Evolutionary conservation across 2,797 vertebrate genomes (phyloP), one percentile per base, ranked within the genome.

Genomic region (Micromesistius poutassou): DNA sequence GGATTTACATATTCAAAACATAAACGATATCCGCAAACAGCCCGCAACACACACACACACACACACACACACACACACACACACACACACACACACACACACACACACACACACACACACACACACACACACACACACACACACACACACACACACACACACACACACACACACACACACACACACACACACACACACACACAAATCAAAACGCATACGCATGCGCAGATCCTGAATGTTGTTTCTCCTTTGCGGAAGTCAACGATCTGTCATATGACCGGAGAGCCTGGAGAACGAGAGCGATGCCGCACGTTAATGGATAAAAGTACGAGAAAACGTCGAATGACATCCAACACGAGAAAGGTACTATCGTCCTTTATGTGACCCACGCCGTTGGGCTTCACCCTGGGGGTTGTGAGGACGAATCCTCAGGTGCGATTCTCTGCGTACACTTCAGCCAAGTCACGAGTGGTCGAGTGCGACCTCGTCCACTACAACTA

Each of bases 181-280:
- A 62, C 46, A 16, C 40, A 50, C 46, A 3, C 55, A 22, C 46
- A 55, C 46, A 50, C 50, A 50, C 46, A 16, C 40, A 50, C 46
- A 3, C 55, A 62, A 62, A 62, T 62, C 55, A n/a, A 62, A 62
- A 62, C 9, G 6, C 10, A 7, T 7, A 25, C 55, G 55, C 55
- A 62, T 62, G 55, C 55, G 55, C 55, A 62, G 0, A 62, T 8
- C n/a, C 16, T 9, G 22, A 0, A 7, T 31, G 68, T 31, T 30
- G 7, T 16, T 16, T 12, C 19, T 31, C 68, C 19, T 31, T 31
- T 71, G 68, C 68, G 68, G 68, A 71, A 73, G 35, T 40, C 10
- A n/a, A 4, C 42, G n/a, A 42, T 16, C 6, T 87, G 88, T 91
- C 90, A 91, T 87, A 87, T 90, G 90, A 91, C 84, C 79, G 71